A percentile compares a stretch with the other conserved stretches of the same genome.
phyloP scores from a whole-genome alignment of 1,140 invertebrate species.

The Carposina sasakii region DNA sequence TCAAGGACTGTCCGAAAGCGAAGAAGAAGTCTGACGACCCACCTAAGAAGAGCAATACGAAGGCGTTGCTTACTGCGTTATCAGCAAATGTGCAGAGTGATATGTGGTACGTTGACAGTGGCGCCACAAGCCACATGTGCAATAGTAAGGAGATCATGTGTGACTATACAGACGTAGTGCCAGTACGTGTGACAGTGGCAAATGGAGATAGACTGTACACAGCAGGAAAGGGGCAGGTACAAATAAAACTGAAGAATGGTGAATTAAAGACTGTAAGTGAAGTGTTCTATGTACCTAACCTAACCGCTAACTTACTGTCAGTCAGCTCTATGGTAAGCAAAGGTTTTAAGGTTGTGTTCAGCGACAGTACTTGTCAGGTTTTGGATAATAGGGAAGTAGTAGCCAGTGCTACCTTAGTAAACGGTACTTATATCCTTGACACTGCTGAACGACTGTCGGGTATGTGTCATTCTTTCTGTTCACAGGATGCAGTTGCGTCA shows the following conservation, averaged over 20 bases:
- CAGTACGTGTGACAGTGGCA: neutral
- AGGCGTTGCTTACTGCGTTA: neutral
- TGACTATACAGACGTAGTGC: neutral
- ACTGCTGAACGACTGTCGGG: neutral
- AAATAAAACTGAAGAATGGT: neutral
- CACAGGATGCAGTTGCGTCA: too few species aligned
- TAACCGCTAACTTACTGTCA: conserved; percentile 2
- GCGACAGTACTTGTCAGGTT: conserved; percentile 19
- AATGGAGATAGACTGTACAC: neutral
- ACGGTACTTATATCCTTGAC: conserved; percentile 25
- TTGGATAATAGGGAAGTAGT: conserved; percentile 14
- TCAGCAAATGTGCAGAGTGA: neutral
- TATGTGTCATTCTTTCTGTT: neutral
- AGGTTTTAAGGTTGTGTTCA: conserved; percentile 24
- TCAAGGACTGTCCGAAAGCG: conserved; percentile 3
- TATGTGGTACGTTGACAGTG: conserved; percentile 22
- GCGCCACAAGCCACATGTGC: conserved; percentile 21
- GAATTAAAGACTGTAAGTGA: conserved; percentile 1
- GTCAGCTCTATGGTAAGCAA: conserved; percentile 19
- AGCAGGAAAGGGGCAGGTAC: neutral
- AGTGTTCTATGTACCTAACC: conserved; percentile 3
- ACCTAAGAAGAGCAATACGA: neutral
- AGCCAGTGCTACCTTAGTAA: conserved; percentile 20
- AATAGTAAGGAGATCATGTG: neutral
- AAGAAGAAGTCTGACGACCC: neutral